Conservation (phyloP, 2,888 invertebrate genomes). For the Synanthedon tipuliformis region DNA sequence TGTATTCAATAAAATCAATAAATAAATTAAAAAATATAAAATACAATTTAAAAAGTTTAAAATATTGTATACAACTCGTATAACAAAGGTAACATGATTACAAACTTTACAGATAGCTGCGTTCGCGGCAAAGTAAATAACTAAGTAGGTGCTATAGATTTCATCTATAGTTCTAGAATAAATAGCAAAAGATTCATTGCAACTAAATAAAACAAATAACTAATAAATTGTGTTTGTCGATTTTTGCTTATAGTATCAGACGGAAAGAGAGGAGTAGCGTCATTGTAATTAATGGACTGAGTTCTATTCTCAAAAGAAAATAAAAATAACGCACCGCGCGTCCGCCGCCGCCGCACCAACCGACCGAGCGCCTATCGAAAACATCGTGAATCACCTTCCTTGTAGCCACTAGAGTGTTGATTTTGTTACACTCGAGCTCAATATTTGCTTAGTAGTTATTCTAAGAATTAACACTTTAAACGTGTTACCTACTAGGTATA, state of each 20-base stretch:
- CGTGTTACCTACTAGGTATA: too few species aligned
- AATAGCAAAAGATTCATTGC: too few species aligned
- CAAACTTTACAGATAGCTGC: too few species aligned
- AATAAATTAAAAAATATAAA: too few species aligned
- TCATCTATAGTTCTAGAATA: too few species aligned
- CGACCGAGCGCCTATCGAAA: slow-evolving; percentile 30
- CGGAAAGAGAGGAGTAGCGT: slow-evolving; percentile 46
- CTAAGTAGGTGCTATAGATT: too few species aligned
- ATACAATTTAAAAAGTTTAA: too few species aligned
- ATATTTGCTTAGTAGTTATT: slow-evolving; percentile 19
- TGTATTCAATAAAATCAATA: too few species aligned
- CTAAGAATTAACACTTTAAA: background rate
- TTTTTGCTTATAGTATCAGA: slow-evolving; percentile 24
- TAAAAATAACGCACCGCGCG: slow-evolving; percentile 53
- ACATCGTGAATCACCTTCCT: slow-evolving; percentile 52
- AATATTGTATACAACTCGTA: too few species aligned
- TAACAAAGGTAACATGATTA: too few species aligned
- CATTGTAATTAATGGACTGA: slow-evolving; percentile 62
- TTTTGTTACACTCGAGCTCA: slow-evolving; percentile 31
- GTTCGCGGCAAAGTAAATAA: too few species aligned
- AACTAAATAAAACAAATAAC: slow-evolving; percentile 35
- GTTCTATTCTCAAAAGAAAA: slow-evolving; percentile 61
- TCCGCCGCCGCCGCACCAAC: slow-evolving; percentile 29
- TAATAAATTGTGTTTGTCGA: slow-evolving; percentile 24
- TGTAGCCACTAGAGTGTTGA: slow-evolving; percentile 26